These are phyloP conservation scores for Ephestia elutella DNA, from an alignment of 1,140 invertebrate species.

Conservation along the genomic window DNA sequence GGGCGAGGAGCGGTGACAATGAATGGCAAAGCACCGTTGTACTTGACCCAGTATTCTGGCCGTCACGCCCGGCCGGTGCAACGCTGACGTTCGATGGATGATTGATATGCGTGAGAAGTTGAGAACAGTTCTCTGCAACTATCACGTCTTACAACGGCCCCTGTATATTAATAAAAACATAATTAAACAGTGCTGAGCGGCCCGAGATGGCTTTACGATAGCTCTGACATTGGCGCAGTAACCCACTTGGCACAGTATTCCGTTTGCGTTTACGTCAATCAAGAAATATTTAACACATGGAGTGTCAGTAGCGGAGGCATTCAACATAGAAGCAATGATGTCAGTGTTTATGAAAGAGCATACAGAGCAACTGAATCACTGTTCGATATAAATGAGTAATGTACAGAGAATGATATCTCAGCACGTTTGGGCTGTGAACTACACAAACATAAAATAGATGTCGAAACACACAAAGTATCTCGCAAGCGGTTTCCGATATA, in stretches of 20 bases:
- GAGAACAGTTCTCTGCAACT: slow-evolving; percentile 16
- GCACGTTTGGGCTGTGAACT: slow-evolving; percentile 23
- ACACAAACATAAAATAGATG: slow-evolving; percentile 30
- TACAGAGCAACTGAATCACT: slow-evolving; percentile 29
- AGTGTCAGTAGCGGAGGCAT: slow-evolving; percentile 27
- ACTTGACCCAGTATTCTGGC: slow-evolving; percentile 66
- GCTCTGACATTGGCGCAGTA: slow-evolving; percentile 64
- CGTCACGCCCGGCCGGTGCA: slow-evolving; percentile 56
- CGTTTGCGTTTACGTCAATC: slow-evolving; percentile 54
- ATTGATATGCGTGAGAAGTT: slow-evolving; percentile 27
- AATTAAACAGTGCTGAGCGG: slow-evolving; percentile 31
- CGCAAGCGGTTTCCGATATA: slow-evolving; percentile 49
- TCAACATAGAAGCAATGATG: slow-evolving; percentile 34
- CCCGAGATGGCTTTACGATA: slow-evolving; percentile 49
- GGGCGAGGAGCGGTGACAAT: slow-evolving; percentile 49
- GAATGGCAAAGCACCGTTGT: slow-evolving; percentile 71
- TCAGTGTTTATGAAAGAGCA: slow-evolving; percentile 31
- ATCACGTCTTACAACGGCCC: neutral
- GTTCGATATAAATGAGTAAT: slow-evolving; percentile 12
- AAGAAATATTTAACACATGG: slow-evolving; percentile 45
- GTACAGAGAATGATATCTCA: slow-evolving; percentile 17
- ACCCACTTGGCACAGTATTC: slow-evolving; percentile 52
- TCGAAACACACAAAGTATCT: slow-evolving; percentile 47
- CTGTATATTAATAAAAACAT: slow-evolving; percentile 22
- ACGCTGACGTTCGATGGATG: slow-evolving; percentile 35